Base-by-base conservation (phyloP, 1,140 invertebrate species). In the Lepidurus packardi region DNA sequence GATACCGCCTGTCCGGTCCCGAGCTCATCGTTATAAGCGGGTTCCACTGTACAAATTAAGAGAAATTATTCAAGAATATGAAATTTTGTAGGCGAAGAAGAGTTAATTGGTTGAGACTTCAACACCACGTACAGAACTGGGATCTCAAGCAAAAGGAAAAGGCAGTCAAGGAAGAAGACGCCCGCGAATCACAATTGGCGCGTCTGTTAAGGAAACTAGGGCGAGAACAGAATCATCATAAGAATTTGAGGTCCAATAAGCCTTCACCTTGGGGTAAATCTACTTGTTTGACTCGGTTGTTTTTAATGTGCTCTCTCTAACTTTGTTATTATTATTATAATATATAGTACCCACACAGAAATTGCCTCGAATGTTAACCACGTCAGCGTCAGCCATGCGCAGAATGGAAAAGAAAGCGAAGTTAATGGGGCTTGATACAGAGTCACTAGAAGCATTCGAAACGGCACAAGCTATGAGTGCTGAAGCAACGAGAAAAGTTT, bases 401-500 rank as follows among this genome's bases (percentile, higher is more conserved):
- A 91, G 91, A 81, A 89, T 98, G 78, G 85, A 93, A 75, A 87
- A 88, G 73, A 98, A 98, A 87, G 94, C 95, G 0, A 93, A 94
- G 84, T 86, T 96, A 10, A 95, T 97, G 91, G 96, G 95, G 1
- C 89, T 97, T 0, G 91, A 95, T 84, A 92, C 90, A 7, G 88
- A 89, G 73, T 89, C 91, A 1, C 83, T 93, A 73, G 93, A 94
- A 84, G 90, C 92, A 79, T 90, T 93, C 82, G 93, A 94, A 83
- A 89, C 91, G 16, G 92, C 94, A 83, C 82, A 93, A 76, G 90
- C 93, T 47, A 90, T 92, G 4, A 84, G 95, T 4, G 90, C 91
- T 1, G 94, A 97, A 82, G 90, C 96, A 8, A 89, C 92, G 8
- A 95, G 95, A 82, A 97, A 97, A 82, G 97, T 95, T 92, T 94